Evolutionary conservation across 2,113 vertebrate species (phyloP).

Genomic region (Piprites chloris): DNA sequence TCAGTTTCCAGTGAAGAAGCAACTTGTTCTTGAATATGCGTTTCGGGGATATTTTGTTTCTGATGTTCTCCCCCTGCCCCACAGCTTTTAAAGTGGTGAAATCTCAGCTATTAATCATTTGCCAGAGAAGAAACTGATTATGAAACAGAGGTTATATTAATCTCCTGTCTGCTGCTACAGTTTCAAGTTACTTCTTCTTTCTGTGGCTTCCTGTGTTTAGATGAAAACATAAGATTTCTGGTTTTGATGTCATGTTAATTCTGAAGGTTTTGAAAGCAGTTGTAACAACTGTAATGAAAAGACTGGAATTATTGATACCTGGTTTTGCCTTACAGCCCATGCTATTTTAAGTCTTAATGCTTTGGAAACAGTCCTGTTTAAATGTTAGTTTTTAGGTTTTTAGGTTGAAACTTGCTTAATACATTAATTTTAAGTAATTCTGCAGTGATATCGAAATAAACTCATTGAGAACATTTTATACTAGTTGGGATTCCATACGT

Average conservation of each 20-base stretch:
- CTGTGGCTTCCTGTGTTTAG: background rate
- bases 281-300: background rate
- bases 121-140: background rate
- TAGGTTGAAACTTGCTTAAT: background rate
- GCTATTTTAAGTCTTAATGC: background rate
- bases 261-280: background rate
- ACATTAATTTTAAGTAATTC: background rate
- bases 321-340: background rate
- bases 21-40: background rate
- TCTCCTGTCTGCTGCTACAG: background rate
- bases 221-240: background rate
- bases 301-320: background rate
- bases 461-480: background rate
- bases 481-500: fast-evolving
- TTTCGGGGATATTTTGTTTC: background rate
- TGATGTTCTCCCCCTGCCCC: background rate
- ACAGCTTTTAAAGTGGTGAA: background rate
- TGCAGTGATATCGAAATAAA: background rate
- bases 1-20: background rate
- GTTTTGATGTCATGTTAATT: background rate
- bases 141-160: background rate
- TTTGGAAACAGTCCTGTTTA: background rate
- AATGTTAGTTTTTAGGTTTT: background rate
- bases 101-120: background rate
- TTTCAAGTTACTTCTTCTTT: background rate